These are phyloP conservation scores for Chironomus striatipennis DNA, from an alignment of 1,140 invertebrate genomes.

Conservation along the genomic window DNA sequence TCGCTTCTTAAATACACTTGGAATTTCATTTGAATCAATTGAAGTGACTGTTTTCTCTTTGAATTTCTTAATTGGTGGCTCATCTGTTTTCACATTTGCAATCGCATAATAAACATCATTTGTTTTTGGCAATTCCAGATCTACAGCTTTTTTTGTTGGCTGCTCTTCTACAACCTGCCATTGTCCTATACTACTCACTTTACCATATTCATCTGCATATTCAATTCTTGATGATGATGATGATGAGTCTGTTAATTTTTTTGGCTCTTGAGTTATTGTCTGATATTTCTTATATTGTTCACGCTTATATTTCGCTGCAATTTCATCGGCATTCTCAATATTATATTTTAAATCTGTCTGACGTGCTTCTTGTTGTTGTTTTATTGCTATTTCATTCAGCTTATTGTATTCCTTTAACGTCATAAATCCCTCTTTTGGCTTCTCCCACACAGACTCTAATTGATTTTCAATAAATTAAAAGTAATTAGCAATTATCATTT, in stretches of 20 bases:
- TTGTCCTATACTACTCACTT: slow-evolving; percentile 48
- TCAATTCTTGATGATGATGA: slow-evolving; percentile 41
- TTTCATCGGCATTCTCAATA: slow-evolving; percentile 36
- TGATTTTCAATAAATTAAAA: no score
- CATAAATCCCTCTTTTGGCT: slow-evolving; percentile 54
- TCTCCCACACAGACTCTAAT: slow-evolving; percentile 55
- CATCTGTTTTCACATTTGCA: slow-evolving; percentile 34
- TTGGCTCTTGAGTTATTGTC: slow-evolving; percentile 34
- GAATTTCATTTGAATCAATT: slow-evolving; percentile 41
- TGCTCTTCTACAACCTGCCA: slow-evolving; percentile 50
- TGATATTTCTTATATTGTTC: slow-evolving; percentile 34
- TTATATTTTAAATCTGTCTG: slow-evolving; percentile 33
- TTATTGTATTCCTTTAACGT: slow-evolving; percentile 54
- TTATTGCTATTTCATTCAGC: slow-evolving; percentile 42
- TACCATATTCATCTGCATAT: slow-evolving; percentile 38
- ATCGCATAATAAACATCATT: slow-evolving; percentile 33
- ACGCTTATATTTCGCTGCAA: slow-evolving; percentile 41
- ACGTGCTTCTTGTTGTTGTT: slow-evolving; percentile 43
- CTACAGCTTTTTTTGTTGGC: slow-evolving; percentile 38
- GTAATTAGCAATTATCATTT: no score
- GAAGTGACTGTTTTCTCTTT: slow-evolving; percentile 53
- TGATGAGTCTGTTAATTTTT: slow-evolving; percentile 41
- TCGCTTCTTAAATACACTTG: slow-evolving; percentile 52
- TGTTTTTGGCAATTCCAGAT: slow-evolving; percentile 50
- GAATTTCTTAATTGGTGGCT: slow-evolving; percentile 46